Conservation (phyloP, 2,888 invertebrate genomes). For the Morpho deidamia region DNA sequence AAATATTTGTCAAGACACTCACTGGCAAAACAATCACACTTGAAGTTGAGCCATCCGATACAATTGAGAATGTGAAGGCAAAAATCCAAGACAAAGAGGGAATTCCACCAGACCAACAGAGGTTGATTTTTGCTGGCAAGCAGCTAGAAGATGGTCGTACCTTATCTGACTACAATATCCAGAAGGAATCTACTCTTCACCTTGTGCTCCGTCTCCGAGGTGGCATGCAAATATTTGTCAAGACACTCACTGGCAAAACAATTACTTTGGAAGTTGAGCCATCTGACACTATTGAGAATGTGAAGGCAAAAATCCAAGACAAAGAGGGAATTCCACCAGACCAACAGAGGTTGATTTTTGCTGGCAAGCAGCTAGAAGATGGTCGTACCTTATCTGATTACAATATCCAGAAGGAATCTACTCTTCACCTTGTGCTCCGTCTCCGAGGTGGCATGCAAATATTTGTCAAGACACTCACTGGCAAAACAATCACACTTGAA, state of each 20-base stretch:
- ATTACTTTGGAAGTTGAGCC: constrained; percentile 55
- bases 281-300: constrained; percentile 58
- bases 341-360: constrained; percentile 35
- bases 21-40: constrained; percentile 93
- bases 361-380: constrained; percentile 55
- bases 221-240: constrained; percentile 52
- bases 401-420: constrained; percentile 59
- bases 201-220: constrained; percentile 35
- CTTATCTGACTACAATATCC: constrained; percentile 36
- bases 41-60: constrained; percentile 90
- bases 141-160: constrained; percentile 37
- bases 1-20: constrained; percentile 94
- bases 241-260: constrained; percentile 47
- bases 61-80: constrained; percentile 93
- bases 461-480: too few relatives aligned
- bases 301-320: constrained; percentile 58
- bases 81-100: constrained; percentile 91
- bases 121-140: constrained; percentile 37
- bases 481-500: too few relatives aligned
- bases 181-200: constrained; percentile 37
- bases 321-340: too few relatives aligned
- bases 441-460: too few relatives aligned
- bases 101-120: constrained; percentile 86
- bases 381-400: constrained; percentile 56
- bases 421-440: constrained; percentile 40